phyloP scores from a whole-genome alignment of 2,113 vertebrate genomes.

The Scopus umbretta region DNA sequence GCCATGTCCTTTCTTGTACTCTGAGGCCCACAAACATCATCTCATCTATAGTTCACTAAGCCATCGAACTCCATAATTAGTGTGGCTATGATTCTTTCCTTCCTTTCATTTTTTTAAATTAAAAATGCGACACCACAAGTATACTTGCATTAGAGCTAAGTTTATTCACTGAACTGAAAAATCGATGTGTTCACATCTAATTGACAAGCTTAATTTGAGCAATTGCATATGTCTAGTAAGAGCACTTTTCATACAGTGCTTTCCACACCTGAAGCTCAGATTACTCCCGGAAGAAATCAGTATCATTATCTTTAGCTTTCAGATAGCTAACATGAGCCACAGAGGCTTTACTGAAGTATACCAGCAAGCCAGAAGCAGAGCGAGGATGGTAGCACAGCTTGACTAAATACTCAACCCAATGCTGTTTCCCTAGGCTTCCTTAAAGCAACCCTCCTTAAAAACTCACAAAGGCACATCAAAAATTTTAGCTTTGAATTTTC shows the following conservation, averaged over 20 bases:
- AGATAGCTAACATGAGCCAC: not conserved
- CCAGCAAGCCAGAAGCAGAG: not conserved
- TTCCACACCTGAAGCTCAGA: not conserved
- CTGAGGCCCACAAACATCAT: not conserved
- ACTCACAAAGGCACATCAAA: not conserved
- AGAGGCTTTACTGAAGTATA: not conserved
- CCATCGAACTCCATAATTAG: slow-evolving; percentile 27
- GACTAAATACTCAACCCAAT: not conserved
- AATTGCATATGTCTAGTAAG: not conserved
- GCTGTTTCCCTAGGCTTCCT: not conserved
- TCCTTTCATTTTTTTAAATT: not conserved
- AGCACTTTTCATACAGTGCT: not conserved
- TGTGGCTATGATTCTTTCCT: not conserved
- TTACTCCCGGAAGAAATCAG: not conserved
- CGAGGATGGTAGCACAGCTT: fast-evolving
- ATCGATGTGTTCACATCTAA: not conserved
- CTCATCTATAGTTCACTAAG: not conserved
- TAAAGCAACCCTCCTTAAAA: not conserved
- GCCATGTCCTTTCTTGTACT: slow-evolving; percentile 15
- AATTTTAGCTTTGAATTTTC: not conserved
- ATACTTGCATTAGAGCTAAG: not conserved
- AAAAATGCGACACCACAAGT: slow-evolving; percentile 6
- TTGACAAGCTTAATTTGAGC: not conserved
- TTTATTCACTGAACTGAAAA: slow-evolving; percentile 34
- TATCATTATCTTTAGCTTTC: not conserved